phyloP scores from a whole-genome alignment of 2,888 invertebrate genomes.

The Onchidella celtica region DNA sequence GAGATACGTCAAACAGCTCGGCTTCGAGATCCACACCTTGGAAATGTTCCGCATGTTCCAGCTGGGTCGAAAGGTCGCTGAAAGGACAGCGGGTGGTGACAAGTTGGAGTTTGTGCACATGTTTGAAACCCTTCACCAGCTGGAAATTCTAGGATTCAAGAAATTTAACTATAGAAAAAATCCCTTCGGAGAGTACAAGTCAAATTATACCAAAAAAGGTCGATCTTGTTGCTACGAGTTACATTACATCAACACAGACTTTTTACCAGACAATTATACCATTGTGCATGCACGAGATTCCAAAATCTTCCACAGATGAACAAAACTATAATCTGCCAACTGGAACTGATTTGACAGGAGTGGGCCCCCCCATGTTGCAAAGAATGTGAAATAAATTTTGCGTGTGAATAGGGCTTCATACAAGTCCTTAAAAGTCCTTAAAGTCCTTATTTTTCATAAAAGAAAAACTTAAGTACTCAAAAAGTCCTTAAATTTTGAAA shows the following conservation, averaged over 20 bases:
- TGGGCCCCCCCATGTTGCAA: too few species aligned
- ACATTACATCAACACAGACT: conserved; percentile 70
- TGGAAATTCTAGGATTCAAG: conserved; percentile 64
- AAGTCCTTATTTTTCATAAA: too few species aligned
- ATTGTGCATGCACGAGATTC: conserved; percentile 48
- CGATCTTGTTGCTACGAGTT: conserved; percentile 70
- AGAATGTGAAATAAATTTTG: too few species aligned
- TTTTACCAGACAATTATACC: conserved; percentile 53
- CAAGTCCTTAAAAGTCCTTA: too few species aligned
- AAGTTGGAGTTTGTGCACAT: conserved; percentile 62
- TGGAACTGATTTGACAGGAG: too few species aligned
- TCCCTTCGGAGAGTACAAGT: conserved; percentile 66
- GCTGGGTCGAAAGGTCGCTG: background rate
- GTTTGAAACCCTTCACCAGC: conserved; percentile 59
- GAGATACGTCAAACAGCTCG: conserved; percentile 69
- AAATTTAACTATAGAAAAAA: conserved; percentile 71
- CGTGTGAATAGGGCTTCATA: too few species aligned
- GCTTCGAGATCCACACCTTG: conserved; percentile 69
- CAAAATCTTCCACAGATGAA: conserved; percentile 49
- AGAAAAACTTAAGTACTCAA: too few species aligned
- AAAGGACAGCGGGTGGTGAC: background rate
- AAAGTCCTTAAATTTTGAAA: too few species aligned
- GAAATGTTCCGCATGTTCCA: conserved; percentile 56
- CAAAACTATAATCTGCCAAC: too few species aligned
- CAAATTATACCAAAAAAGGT: conserved; percentile 51